Base-by-base conservation (phyloP, 1,140 invertebrate species). In the Tetramorium simillimum region DNA sequence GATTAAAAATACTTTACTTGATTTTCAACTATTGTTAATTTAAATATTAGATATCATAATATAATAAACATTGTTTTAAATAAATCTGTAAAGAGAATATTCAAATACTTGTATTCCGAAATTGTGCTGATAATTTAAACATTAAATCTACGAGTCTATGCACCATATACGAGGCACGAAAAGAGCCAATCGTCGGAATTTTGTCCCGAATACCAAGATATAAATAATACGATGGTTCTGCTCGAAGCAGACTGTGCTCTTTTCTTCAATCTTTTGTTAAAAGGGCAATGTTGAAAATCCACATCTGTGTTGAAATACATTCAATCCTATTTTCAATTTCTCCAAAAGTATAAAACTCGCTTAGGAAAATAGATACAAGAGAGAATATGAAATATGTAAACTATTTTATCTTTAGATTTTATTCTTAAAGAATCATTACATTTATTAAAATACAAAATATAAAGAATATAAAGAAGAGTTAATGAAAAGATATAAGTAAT, bases 201-300 rank as follows among this genome's bases (percentile, higher is more conserved):
- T 78, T 21, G 40, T 46, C 18, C 76, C 40, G 18, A 65, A 78
- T 63, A 78, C 53, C 21, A 33, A 10, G 12, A 24, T 78, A 65
- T 65, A 78, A 78, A 78, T 78, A 78, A 77, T 43, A 63, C 24
- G 58, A 46, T n/a, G 24, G 18, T 62, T 49, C 40, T 4, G 12
- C 14, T 76, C 9, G 21, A 76, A 40, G 21, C 7, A 40, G 10
- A 21, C 24, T 21, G 24, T 21, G 10, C 24, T 49, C 58, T 49
- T 65, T 28, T 78, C 56, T 77, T 63, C 40, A n/a, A 28, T 77
- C 18, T 63, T 76, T 46, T 46, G 76, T 63, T n/a, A 33, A 18
- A 46, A 65, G 10, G 10, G 10, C 63, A 43, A 43, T 24, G 37
- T 18, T 18, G 24, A 63, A 67, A 78, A 21, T 65, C 10, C 24